Evolutionary conservation across 2,888 invertebrate genomes (phyloP).

Genomic region (Lingula anatina): DNA sequence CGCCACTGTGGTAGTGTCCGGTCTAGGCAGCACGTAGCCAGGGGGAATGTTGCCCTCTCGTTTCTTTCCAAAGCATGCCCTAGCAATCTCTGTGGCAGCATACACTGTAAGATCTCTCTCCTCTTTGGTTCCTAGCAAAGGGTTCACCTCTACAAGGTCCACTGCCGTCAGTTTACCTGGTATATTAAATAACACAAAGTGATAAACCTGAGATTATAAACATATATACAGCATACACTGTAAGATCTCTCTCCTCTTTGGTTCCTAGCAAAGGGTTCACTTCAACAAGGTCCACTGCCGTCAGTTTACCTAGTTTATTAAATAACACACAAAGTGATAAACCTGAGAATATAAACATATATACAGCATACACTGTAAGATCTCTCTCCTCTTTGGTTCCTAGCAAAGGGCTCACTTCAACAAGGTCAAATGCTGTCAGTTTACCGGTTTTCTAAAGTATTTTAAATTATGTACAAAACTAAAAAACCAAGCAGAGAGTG

Average conservation of each 20-base stretch:
- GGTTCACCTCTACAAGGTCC: constrained; percentile 90
- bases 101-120: constrained; percentile 64
- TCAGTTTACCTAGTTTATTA: constrained; percentile 57
- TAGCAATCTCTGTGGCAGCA: constrained; percentile 71
- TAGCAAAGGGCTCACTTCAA: constrained; percentile 84
- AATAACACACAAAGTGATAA: neutral
- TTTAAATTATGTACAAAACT: no score
- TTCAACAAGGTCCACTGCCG: constrained; percentile 83
- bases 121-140: constrained; percentile 70
- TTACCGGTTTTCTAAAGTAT: constrained; percentile 50
- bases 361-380: constrained; percentile 69
- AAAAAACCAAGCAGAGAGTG: no score
- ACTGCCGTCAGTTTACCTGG: constrained; percentile 66
- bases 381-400: constrained; percentile 67
- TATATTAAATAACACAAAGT: neutral
- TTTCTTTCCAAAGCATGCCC: constrained; percentile 59
- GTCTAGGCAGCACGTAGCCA: constrained; percentile 25
- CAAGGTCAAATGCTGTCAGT: constrained; percentile 77
- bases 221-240: constrained; percentile 73
- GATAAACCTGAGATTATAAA: neutral
- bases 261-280: constrained; percentile 81
- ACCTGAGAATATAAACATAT: no score
- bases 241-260: constrained; percentile 63
- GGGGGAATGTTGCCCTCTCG: constrained; percentile 30
- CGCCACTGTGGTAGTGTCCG: no score